These are phyloP conservation scores for Ailuropoda melanoleuca DNA, from an alignment of 2,113 vertebrate species.

Conservation along the genomic window DNA sequence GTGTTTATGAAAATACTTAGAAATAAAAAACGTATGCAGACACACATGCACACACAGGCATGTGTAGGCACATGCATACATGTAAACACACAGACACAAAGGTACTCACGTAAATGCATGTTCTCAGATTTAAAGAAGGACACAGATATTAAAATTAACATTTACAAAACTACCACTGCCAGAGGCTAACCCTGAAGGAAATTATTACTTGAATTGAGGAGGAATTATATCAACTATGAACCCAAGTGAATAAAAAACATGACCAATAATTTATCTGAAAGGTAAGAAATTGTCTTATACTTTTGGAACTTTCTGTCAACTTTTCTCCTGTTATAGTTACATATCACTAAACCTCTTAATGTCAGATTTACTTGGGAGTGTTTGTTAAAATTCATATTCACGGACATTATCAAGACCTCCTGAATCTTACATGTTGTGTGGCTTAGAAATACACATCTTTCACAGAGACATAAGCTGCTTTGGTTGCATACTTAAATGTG, in stretches of 20 bases:
- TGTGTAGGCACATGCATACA: accelerated
- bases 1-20: background rate
- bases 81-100: background rate
- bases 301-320: background rate
- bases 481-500: background rate
- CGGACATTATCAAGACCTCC: background rate
- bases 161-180: too few species aligned
- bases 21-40: background rate
- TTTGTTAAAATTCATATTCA: background rate
- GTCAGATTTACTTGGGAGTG: background rate
- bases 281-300: background rate
- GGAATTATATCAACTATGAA: background rate
- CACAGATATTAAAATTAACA: background rate
- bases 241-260: background rate
- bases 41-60: accelerated
- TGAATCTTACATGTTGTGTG: background rate
- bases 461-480: background rate
- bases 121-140: background rate
- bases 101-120: background rate
- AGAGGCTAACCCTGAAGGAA: background rate
- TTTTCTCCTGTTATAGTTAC: background rate
- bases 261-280: background rate
- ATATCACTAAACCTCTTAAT: background rate
- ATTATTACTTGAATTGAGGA: background rate
- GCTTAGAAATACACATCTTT: background rate